Evolutionary conservation across 2,888 invertebrate species (phyloP).

Genomic region (Chrysotoxum bicinctum): DNA sequence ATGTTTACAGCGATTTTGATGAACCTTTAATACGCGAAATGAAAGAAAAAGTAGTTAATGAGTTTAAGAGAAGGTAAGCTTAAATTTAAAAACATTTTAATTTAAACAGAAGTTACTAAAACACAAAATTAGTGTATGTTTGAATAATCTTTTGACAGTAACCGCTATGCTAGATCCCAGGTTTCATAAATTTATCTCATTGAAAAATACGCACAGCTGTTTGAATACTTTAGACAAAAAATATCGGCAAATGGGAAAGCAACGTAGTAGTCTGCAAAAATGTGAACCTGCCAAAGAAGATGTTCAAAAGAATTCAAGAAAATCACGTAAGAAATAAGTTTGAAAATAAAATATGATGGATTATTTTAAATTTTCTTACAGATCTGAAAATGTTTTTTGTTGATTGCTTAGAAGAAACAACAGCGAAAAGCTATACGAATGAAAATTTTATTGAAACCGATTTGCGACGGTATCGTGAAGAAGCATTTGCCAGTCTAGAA

Average conservation of each 20-base stretch:
- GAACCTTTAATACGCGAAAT: slow-evolving; percentile 76
- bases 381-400: slow-evolving; percentile 79
- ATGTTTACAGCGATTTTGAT: slow-evolving; percentile 76
- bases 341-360: neutral
- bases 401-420: slow-evolving; percentile 75
- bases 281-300: neutral
- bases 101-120: neutral
- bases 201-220: slow-evolving; percentile 75
- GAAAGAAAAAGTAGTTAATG: slow-evolving; percentile 76
- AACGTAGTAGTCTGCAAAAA: slow-evolving; percentile 18
- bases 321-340: slow-evolving; percentile 45
- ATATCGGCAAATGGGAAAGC: slow-evolving; percentile 44
- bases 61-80: slow-evolving; percentile 76
- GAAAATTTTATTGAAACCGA: slow-evolving; percentile 76
- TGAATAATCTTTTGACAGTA: slow-evolving; percentile 78
- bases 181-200: slow-evolving; percentile 76
- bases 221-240: slow-evolving; percentile 75
- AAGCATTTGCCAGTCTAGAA: slow-evolving; percentile 78
- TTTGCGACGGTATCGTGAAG: slow-evolving; percentile 78
- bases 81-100: neutral
- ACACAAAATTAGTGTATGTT: slow-evolving; percentile 74
- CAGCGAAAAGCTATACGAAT: slow-evolving; percentile 68
- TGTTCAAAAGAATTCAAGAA: slow-evolving; percentile 9
- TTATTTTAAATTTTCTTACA: slow-evolving; percentile 42
- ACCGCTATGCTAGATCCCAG: slow-evolving; percentile 80